phyloP scores from a whole-genome alignment of 1,140 invertebrate genomes.

The Trichomalopsis sarcophagae region DNA sequence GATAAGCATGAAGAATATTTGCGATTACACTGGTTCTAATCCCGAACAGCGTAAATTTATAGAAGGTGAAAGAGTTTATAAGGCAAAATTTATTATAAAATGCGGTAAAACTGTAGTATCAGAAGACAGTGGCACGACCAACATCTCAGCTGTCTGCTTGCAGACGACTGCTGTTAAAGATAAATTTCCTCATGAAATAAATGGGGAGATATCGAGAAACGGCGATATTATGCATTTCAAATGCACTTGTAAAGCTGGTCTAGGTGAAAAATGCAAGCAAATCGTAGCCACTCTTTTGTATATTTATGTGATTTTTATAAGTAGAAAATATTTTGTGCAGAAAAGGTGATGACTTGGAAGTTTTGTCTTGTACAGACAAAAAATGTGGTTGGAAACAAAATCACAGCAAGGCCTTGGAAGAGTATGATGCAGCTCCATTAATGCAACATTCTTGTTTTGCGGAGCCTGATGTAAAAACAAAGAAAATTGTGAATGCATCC shows the following conservation, averaged over 20 bases:
- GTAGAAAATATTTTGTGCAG: conserved; percentile 18
- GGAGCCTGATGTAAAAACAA: neutral
- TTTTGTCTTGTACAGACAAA: conserved; percentile 43
- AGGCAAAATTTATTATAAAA: neutral
- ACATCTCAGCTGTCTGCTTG: conserved; percentile 16
- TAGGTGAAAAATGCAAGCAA: conserved; percentile 43
- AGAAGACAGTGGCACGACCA: neutral
- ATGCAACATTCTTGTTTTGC: conserved; percentile 22
- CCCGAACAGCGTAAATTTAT: neutral
- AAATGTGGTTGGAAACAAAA: conserved; percentile 39
- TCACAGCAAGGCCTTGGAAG: neutral
- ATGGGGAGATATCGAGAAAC: conserved; percentile 16
- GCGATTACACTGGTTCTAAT: neutral
- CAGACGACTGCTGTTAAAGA: conserved; percentile 31
- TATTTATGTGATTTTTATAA: neutral
- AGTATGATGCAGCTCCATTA: conserved; percentile 40
- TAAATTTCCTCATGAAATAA: conserved; percentile 30
- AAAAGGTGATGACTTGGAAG: conserved; percentile 11
- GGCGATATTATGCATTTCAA: neutral
- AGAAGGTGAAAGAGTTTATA: neutral
- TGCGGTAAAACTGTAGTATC: neutral
- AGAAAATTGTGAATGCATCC: neutral
- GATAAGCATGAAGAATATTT: neutral
- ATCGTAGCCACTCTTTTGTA: conserved; percentile 25
- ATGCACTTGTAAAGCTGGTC: conserved; percentile 45